Conservation (phyloP, 35 echinoderm and acorn worm species). For the Holothuria glaberrima region DNA sequence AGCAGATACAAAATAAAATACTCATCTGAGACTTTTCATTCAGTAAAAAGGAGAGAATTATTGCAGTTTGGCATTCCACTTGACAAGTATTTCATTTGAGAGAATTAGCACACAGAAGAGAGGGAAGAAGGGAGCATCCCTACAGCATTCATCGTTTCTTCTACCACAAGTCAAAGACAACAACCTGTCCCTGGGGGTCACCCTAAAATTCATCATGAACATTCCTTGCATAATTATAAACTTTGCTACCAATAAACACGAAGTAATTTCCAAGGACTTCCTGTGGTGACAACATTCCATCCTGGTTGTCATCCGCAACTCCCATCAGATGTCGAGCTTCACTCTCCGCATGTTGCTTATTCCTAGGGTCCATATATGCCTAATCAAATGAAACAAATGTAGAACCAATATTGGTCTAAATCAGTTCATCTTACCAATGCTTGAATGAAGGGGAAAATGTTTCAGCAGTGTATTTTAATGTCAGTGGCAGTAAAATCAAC, state of each 20-base stretch:
- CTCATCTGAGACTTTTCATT: no score
- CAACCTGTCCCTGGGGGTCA: no score
- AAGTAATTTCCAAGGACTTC: conserved; percentile 87
- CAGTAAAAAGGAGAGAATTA: no score
- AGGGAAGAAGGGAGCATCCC: not conserved
- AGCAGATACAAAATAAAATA: no score
- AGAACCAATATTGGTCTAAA: not conserved
- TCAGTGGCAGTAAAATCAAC: no score
- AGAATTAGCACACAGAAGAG: not conserved
- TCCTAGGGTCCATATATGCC: conserved; percentile 94
- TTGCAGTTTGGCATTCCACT: no score
- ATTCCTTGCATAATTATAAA: conserved; percentile 95
- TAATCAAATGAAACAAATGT: not conserved
- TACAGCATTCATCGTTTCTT: not conserved
- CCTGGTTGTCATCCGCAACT: conserved; percentile 80
- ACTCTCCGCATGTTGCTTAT: conserved; percentile 90
- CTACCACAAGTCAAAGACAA: no score
- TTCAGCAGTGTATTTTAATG: no score
- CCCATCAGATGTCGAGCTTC: conserved; percentile 91
- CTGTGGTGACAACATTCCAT: conserved; percentile 70
- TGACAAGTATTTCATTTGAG: not conserved
- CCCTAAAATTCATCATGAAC: conserved; percentile 96
- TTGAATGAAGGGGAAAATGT: no score
- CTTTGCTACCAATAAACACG: conserved; percentile 93
- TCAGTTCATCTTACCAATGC: no score